Evolutionary conservation across 2,113 vertebrate species (phyloP), one percentile per base, ranked within the genome.

Genomic region (human): DNA sequence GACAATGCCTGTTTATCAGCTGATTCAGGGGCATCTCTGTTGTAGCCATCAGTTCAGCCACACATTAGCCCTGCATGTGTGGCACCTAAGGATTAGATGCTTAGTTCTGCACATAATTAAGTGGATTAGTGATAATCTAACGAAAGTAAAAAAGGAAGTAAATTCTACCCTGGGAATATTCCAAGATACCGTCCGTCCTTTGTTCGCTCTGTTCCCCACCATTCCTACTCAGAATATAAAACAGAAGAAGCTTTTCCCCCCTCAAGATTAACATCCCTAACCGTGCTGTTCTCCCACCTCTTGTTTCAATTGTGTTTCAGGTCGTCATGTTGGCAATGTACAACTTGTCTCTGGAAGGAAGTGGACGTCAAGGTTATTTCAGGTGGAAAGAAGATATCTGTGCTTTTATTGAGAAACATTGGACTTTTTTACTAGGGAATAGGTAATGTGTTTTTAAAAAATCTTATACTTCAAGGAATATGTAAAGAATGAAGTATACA

Each of bases 241-340:
- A 76, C 16, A 40, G n/a, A 90, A 14, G 17, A 43, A 11, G 38
- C 8, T 3, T n/a, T 61, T 18, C 0, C 50, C 18, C 32, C 23
- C 6, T 35, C 3, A 32, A 72, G 23, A n/a, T 23, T 9, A 40
- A 20, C 27, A 32, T n/a, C 40, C 20, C 73, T 82, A 50, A n/a
- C 50, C 13, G 40, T 43, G 20, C 55, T 55, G 50, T 72, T 94
- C 57, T 93, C 55, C n/a, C 27, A 68, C 5, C 57, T 16, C 9
- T n/a, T 59, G 70, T 96, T 57, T 94, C 6, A 0, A 97, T 97
- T 98, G 35, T 98, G 35, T 98, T 98, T 40, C 98, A 99, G 99
- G 99, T 99, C 97, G 99, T 99, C 94, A 99, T 99, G 99, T 92
- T 99, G 98, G 99, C 99, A 57, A 99, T 99, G 99, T 99, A 99